Conservation (phyloP, 2,113 vertebrate species). For the Poecile atricapillus region DNA sequence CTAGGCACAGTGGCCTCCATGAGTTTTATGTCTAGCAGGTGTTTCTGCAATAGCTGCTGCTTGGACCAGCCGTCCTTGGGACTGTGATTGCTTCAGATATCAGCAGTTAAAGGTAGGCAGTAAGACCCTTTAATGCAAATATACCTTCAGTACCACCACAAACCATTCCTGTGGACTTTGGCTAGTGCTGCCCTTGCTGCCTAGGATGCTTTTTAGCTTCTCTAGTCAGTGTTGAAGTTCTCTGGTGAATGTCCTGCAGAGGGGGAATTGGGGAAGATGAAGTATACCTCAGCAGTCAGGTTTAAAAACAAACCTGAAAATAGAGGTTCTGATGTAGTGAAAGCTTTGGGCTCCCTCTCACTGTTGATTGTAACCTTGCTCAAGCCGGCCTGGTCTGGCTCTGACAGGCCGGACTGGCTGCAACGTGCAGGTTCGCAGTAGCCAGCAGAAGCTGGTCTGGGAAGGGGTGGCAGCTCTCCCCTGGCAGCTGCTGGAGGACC, state of each 20-base stretch:
- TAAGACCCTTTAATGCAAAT: neutral
- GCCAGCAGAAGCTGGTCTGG: neutral
- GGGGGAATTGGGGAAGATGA: neutral
- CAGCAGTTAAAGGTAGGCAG: neutral
- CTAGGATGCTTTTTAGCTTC: neutral
- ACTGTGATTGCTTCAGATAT: neutral
- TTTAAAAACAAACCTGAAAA: neutral
- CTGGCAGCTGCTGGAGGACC: neutral
- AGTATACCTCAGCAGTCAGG: neutral
- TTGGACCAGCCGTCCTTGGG: neutral
- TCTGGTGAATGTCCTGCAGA: neutral
- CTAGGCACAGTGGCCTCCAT: neutral
- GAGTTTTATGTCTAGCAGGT: neutral
- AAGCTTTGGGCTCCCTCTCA: neutral
- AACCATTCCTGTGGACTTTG: neutral
- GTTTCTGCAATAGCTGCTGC: neutral
- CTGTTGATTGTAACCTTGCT: neutral
- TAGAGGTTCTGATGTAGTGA: neutral
- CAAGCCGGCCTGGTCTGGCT: neutral
- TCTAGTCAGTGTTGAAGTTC: neutral
- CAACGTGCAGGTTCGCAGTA: neutral
- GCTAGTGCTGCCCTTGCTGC: neutral
- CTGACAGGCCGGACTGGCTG: rapidly evolving
- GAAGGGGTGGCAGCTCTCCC: neutral
- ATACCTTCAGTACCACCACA: neutral